A percentile compares a stretch with the other conserved stretches of the same genome.
phyloP scores from a whole-genome alignment of 2,797 vertebrate species.

The Menidia menidia region DNA sequence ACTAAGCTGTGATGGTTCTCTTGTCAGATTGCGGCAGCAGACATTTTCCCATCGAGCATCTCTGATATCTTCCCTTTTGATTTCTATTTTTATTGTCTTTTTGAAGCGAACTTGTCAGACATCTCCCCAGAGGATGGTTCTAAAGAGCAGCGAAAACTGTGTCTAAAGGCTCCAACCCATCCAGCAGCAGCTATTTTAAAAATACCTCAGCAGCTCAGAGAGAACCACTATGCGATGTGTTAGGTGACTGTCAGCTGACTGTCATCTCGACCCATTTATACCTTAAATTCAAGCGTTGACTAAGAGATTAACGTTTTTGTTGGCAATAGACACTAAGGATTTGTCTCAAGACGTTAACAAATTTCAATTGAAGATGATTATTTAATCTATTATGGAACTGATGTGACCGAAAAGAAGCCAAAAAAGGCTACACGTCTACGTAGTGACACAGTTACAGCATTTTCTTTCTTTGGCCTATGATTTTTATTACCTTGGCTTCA shows the following conservation, averaged over 20 bases:
- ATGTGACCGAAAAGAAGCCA: too few species aligned
- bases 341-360: not conserved
- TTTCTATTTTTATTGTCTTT: conserved; percentile 58
- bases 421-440: not conserved
- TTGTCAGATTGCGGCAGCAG: conserved; percentile 25
- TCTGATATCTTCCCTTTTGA: conserved; percentile 35
- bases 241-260: not conserved
- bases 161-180: not conserved
- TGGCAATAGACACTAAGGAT: not conserved
- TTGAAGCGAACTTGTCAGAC: conserved; percentile 33
- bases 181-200: not conserved
- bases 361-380: not conserved
- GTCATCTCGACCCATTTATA: not conserved
- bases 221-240: not conserved
- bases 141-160: conserved; percentile 20
- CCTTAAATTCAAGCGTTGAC: not conserved
- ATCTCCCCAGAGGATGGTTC: conserved; percentile 15
- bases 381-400: not conserved
- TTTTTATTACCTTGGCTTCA: not conserved
- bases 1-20: conserved; percentile 20
- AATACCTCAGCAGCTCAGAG: not conserved
- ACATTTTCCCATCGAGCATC: conserved; percentile 25
- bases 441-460: not conserved
- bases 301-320: conserved; percentile 1
- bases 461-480: not conserved